A percentile compares a stretch with the other conserved stretches of the same genome.
These are phyloP conservation scores for Vanacampus margaritifer DNA, from an alignment of 2,113 vertebrate species.

Conservation along the genomic window DNA sequence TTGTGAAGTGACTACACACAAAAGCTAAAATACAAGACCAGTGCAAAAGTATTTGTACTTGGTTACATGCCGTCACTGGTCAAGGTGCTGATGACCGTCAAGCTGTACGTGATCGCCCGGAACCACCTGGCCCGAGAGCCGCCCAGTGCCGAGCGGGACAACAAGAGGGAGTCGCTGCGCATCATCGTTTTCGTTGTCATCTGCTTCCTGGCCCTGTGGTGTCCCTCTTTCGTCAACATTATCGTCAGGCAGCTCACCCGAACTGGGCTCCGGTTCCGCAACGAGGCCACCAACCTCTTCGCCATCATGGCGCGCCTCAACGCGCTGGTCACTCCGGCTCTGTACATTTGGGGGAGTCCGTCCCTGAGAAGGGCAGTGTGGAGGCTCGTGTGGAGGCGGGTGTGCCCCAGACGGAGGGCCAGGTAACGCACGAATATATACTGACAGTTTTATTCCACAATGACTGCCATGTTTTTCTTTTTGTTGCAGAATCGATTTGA, in stretches of 20 bases:
- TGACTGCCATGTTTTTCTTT: constrained; percentile 6
- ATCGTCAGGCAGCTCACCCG: constrained; percentile 65
- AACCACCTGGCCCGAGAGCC: constrained; percentile 64
- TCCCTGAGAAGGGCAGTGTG: constrained; percentile 64
- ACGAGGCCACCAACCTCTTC: constrained; percentile 73
- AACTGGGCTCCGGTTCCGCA: constrained; percentile 62
- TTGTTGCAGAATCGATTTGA: constrained; percentile 31
- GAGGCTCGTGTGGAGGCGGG: constrained; percentile 53
- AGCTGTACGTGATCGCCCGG: constrained; percentile 71
- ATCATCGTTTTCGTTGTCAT: constrained; percentile 75
- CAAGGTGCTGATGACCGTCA: constrained; percentile 72
- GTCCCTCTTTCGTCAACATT: constrained; percentile 74
- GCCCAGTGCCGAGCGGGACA: constrained; percentile 62
- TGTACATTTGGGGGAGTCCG: constrained; percentile 75
- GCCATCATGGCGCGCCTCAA: constrained; percentile 72
- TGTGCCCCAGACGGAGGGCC: constrained; percentile 28
- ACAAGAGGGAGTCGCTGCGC: constrained; percentile 71
- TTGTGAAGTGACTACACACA: too few relatives aligned
- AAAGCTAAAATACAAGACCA: too few relatives aligned
- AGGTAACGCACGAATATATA: constrained; percentile 27
- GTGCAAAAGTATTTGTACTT: too few relatives aligned
- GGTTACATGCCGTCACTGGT: constrained; percentile 21
- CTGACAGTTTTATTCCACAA: constrained; percentile 6
- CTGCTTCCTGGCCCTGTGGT: constrained; percentile 70
- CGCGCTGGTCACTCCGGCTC: constrained; percentile 67